phyloP scores from a whole-genome alignment of 2,797 vertebrate species.

The Arnoldichthys spilopterus region DNA sequence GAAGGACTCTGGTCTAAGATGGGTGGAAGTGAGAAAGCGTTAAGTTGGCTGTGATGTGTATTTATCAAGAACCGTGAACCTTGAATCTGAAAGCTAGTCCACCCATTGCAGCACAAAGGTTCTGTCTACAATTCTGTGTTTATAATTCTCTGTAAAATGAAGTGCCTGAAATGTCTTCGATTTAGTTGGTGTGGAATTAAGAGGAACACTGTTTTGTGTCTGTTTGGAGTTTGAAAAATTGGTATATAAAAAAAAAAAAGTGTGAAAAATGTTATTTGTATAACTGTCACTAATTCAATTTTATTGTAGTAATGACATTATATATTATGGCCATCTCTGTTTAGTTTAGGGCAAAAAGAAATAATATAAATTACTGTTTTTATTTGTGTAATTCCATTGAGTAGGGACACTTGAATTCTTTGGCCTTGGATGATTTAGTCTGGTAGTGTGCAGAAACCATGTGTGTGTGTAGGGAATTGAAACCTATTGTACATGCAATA shows the following conservation, averaged over 20 bases:
- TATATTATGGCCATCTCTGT: neutral
- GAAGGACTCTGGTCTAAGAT: constrained; percentile 59
- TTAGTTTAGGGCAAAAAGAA: neutral
- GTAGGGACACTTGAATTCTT: neutral
- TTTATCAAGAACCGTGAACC: constrained; percentile 58
- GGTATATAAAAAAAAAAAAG: neutral
- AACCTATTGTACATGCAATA: constrained; percentile 43
- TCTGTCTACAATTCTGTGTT: constrained; percentile 15
- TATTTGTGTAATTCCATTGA: neutral
- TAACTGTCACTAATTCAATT: neutral
- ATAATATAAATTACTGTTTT: neutral
- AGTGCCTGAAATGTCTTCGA: neutral
- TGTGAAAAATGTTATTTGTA: neutral
- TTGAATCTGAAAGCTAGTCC: constrained; percentile 50
- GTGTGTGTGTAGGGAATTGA: constrained; percentile 34
- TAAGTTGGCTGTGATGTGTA: constrained; percentile 40
- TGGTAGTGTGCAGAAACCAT: constrained; percentile 4
- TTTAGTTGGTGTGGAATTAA: neutral
- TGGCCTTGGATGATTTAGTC: neutral
- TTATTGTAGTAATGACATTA: neutral
- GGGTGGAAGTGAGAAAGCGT: constrained; percentile 51
- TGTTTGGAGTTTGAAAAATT: neutral
- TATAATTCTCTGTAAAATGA: neutral
- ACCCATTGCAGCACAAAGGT: constrained; percentile 3
- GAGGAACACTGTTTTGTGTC: neutral